These are phyloP conservation scores for Peromyscus nudipes DNA, from an alignment of 2,797 vertebrate species.

Conservation along the genomic window DNA sequence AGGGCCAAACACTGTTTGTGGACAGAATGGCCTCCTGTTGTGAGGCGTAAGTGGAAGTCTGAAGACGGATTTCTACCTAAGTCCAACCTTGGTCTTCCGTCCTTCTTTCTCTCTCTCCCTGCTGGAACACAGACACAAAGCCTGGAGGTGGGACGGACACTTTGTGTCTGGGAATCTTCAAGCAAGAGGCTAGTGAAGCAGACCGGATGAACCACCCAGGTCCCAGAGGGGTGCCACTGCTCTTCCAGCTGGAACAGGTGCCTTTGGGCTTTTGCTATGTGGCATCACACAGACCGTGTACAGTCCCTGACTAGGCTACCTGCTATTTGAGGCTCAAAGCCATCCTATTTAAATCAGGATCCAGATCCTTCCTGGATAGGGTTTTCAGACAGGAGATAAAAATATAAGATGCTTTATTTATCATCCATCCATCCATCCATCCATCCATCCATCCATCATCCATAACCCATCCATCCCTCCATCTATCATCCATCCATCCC, in stretches of 20 bases:
- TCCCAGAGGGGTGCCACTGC: not conserved
- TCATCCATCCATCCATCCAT: not conserved
- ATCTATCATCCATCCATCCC: too few relatives aligned
- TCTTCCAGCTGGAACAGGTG: not conserved
- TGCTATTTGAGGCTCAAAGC: not conserved
- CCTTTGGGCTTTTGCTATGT: not conserved
- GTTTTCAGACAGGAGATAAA: not conserved
- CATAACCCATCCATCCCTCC: not conserved
- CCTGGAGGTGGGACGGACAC: not conserved
- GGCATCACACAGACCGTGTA: not conserved
- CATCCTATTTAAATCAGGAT: too few relatives aligned
- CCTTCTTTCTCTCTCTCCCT: constrained; percentile 27
- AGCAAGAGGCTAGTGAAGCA: too few relatives aligned
- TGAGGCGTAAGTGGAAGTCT: not conserved
- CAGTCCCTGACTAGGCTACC: not conserved
- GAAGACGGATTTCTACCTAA: not conserved
- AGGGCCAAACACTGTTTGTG: not conserved
- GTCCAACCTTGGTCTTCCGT: not conserved
- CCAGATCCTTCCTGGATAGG: not conserved
- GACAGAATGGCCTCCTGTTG: too few relatives aligned
- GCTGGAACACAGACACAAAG: not conserved
- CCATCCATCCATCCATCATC: not conserved
- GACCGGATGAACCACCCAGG: not conserved
- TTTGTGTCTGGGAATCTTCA: not conserved
- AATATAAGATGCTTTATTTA: not conserved